Evolutionary conservation across 2,888 invertebrate species (phyloP).

Genomic region (Cosmorhoe ocellata): DNA sequence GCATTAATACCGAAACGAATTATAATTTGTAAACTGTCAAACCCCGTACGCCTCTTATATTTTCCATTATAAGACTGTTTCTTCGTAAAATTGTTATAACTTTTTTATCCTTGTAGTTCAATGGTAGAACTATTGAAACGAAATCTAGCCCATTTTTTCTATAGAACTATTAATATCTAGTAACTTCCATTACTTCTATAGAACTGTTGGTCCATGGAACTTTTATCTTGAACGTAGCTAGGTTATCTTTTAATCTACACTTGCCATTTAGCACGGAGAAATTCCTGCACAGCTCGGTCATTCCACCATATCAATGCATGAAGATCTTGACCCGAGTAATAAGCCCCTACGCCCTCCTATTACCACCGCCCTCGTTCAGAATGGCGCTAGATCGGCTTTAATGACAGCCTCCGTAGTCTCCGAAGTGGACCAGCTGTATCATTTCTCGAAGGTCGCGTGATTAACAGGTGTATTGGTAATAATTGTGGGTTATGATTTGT

Average conservation of each 20-base stretch:
- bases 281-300: constrained; percentile 25
- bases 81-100: too few relatives aligned
- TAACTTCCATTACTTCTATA: too few relatives aligned
- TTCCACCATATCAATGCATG: constrained; percentile 28
- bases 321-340: constrained; percentile 35
- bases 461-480: constrained; percentile 51
- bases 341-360: constrained; percentile 24
- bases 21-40: too few relatives aligned
- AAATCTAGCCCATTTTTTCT: too few relatives aligned
- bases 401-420: constrained; percentile 30
- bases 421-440: constrained; percentile 21
- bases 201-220: too few relatives aligned
- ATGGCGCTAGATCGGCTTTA: constrained; percentile 31
- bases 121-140: too few relatives aligned
- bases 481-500: not conserved
- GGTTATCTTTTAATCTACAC: not conserved
- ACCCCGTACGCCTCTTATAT: too few relatives aligned
- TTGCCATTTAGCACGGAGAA: constrained; percentile 14
- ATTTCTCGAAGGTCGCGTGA: constrained; percentile 37
- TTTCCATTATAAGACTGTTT: too few relatives aligned
- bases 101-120: too few relatives aligned
- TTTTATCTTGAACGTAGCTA: too few relatives aligned
- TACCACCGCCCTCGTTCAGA: constrained; percentile 29
- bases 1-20: too few relatives aligned
- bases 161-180: too few relatives aligned